Evolutionary conservation across 2,797 vertebrate genomes (phyloP), one percentile per base, ranked within the genome.

Genomic region (Danio tinwini): DNA sequence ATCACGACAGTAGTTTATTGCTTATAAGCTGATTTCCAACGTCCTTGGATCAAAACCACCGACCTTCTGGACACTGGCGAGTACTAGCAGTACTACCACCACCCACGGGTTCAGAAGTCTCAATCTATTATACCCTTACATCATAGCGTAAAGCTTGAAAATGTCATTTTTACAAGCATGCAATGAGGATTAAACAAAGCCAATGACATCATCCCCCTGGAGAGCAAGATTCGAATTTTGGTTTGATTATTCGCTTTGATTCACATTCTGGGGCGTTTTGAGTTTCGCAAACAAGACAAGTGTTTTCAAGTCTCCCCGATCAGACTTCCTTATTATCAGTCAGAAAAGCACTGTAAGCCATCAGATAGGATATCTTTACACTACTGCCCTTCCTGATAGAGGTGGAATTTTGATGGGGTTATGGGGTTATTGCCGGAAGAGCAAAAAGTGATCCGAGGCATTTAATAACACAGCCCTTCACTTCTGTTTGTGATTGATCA

Each of bases 261-360:
- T 75, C 29, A 75, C 45, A 17, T 59, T 74, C 16, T 8, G 1
- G 56, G 14, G 45, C 0, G 0, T 10, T 47, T 61, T 61, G 5
- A 13, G 21, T 17, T 74, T 42, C n/a, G 16, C 56, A 61, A 61
- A 49, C 11, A 50, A 29, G 16, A 50, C n/a, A 52, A 70, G 10
- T 58, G 53, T 58, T 64, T n/a, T 58, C 5, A 16, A 61, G 14
- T 17, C 7, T 37, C 7, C 10, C 19, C 21, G 17, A 58, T 55
- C 29, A n/a, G 19, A 55, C 58, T 79, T 79, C 76, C 47, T 79
- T 19, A 37, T 45, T 73, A 73, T 73, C 39, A 45, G n/a, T 19
- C 12, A 7, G 55, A 50, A 59, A 65, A 62, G 37, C 39, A 64
- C 14, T 62, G 29, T 29, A 72, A 29, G 56, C 17, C 47, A 79